A percentile compares a stretch with the other conserved stretches of the same genome.
Conservation (phyloP, 2,113 vertebrate species). For the Oncorhynchus mykiss region DNA sequence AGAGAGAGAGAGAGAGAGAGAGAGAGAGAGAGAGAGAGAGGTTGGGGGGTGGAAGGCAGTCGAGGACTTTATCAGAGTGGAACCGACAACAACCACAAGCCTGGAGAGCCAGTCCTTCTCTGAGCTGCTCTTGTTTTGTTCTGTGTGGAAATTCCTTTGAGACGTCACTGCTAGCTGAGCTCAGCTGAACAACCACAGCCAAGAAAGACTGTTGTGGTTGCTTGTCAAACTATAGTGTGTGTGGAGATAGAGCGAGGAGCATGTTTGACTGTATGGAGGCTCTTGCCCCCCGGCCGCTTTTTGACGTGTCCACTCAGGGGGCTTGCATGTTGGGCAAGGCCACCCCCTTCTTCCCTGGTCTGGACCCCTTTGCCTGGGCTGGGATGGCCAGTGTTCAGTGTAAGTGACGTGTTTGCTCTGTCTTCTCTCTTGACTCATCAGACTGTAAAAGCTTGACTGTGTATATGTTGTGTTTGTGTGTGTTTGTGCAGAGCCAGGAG, state of each 20-base stretch:
- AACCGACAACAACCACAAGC: slow-evolving; percentile 2
- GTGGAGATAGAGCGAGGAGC: neutral
- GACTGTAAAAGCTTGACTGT: slow-evolving; percentile 15
- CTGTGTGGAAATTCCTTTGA: neutral
- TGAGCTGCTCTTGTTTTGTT: slow-evolving; percentile 13
- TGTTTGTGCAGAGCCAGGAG: neutral
- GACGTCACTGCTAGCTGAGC: neutral
- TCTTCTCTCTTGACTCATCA: neutral
- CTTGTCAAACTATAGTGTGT: neutral
- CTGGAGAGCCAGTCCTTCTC: slow-evolving; percentile 29
- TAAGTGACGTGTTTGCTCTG: slow-evolving; percentile 62
- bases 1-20: too few relatives aligned
- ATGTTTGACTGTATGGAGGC: slow-evolving; percentile 92
- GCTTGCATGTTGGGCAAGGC: slow-evolving; percentile 84
- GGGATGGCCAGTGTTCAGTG: slow-evolving; percentile 77
- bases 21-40: too few relatives aligned
- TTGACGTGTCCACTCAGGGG: slow-evolving; percentile 79
- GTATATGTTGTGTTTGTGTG: neutral
- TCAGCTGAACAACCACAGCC: slow-evolving; percentile 15
- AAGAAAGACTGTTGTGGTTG: slow-evolving; percentile 15
- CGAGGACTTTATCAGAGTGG: neutral
- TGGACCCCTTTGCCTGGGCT: slow-evolving; percentile 79
- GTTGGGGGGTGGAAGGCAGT: neutral
- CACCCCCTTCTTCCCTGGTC: slow-evolving; percentile 77
- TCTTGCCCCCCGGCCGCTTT: slow-evolving; percentile 78